Evolutionary conservation across 2,797 vertebrate species (phyloP), one percentile per base, ranked within the genome.

Genomic region (Hemibagrus guttatus): DNA sequence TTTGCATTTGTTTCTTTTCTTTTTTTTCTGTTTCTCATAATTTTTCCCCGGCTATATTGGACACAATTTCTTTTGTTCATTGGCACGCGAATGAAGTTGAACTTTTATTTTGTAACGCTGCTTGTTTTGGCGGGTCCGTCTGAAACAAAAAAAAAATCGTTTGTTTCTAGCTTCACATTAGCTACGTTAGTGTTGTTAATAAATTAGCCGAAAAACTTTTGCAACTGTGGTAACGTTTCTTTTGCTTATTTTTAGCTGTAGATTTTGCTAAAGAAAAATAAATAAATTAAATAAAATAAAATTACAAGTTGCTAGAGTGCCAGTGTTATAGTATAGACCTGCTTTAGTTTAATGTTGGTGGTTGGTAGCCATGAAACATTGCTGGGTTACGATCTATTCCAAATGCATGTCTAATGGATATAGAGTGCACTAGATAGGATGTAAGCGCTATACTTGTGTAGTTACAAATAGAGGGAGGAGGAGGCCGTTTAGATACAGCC

Each of bases 91-190:
- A 23, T n/a, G 3, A 49, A 6, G 16, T 2, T 1, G 23, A 35
- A 84, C 88, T 74, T 87, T 90, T 90, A 89, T 87, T 90, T 89
- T 89, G 87, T 86, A 85, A 83, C 1, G 21, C 3, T 1, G 19
- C 1, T 0, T 2, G 2, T 87, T 90, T 90, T 89, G 87, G 90
- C 88, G 90, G 84, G 85, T 75, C 72, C 14, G 79, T 89, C 85
- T 49, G 13, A 87, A 84, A 84, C 26, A 21, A 71, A 58, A 78
- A 58, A 21, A 39, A 39, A 5, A 17, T 28, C 28, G 21, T 81
- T 81, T 64, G 84, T 79, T 78, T 84, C 81, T 69, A 35, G 68
- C 84, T 86, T 89, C 85, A 82, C 72, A 0, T 75, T 39, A 19
- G n/a, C 39, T 35, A 84, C 82, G 72, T 64, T 63, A 59, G 1